Conservation (phyloP, 35 echinoderm and acorn worm species). For the Eucidaris tribuloides region DNA sequence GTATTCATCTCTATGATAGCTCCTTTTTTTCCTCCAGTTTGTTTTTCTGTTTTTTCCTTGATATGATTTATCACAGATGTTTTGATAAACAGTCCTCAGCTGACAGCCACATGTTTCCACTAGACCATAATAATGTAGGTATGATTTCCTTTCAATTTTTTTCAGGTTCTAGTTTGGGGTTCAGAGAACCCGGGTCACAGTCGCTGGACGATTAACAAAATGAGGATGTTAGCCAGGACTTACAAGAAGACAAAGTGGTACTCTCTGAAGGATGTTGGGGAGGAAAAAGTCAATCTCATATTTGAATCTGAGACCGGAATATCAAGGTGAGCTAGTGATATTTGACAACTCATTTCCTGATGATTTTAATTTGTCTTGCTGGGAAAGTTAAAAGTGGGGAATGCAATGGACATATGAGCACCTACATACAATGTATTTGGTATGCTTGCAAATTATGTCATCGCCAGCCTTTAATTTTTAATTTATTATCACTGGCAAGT, state of each 20-base stretch:
- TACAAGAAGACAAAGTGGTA: constrained; percentile 10
- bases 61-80: too few species aligned
- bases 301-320: constrained; percentile 57
- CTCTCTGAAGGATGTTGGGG: constrained; percentile 35
- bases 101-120: too few species aligned
- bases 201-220: not conserved
- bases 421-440: too few species aligned
- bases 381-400: not conserved
- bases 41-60: too few species aligned
- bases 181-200: constrained; percentile 36
- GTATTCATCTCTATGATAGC: too few species aligned
- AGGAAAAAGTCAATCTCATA: constrained; percentile 23
- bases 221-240: not conserved
- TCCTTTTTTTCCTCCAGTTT: too few species aligned
- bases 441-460: too few species aligned
- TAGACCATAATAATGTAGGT: not conserved
- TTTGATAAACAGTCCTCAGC: too few species aligned
- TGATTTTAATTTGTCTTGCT: not conserved
- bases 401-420: too few species aligned
- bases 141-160: not conserved
- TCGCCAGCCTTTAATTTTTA: too few species aligned
- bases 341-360: not conserved
- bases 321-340: constrained; percentile 18
- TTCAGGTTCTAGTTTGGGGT: constrained; percentile 45
- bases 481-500: too few species aligned